These are phyloP conservation scores for Bellardia pandia DNA, from an alignment of 2,888 invertebrate genomes.

Conservation along the genomic window DNA sequence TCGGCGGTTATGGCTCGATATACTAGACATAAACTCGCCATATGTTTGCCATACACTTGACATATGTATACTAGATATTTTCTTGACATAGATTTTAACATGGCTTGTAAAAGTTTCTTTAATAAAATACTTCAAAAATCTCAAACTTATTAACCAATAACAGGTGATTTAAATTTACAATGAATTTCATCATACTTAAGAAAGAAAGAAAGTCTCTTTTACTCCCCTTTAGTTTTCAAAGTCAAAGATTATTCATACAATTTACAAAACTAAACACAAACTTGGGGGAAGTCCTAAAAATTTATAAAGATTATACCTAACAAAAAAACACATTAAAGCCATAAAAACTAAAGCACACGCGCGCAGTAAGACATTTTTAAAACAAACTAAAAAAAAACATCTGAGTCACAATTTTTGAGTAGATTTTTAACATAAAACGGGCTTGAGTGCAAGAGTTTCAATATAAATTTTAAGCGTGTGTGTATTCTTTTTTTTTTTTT, in stretches of 20 bases:
- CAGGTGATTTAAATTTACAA: background rate
- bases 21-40: too few relatives aligned
- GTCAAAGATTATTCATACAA: background rate
- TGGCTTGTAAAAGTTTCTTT: too few relatives aligned
- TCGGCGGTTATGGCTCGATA: too few relatives aligned
- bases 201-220: background rate
- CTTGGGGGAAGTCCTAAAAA: background rate
- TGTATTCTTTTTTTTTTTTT: background rate
- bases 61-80: too few relatives aligned
- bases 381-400: background rate
- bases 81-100: too few relatives aligned
- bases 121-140: too few relatives aligned
- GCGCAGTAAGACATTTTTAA: conserved; percentile 19
- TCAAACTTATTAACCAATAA: too few relatives aligned
- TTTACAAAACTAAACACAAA: background rate
- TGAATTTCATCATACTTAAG: conserved; percentile 4
- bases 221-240: background rate
- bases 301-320: background rate
- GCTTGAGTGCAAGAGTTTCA: conserved; percentile 23
- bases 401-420: conserved; percentile 25
- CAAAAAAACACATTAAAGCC: background rate
- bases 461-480: conserved; percentile 37
- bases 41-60: too few relatives aligned
- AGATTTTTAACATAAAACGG: background rate
- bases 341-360: conserved; percentile 11